These are phyloP conservation scores for Cervus canadensis DNA, from an alignment of 2,113 vertebrate genomes.

Conservation along the genomic window DNA sequence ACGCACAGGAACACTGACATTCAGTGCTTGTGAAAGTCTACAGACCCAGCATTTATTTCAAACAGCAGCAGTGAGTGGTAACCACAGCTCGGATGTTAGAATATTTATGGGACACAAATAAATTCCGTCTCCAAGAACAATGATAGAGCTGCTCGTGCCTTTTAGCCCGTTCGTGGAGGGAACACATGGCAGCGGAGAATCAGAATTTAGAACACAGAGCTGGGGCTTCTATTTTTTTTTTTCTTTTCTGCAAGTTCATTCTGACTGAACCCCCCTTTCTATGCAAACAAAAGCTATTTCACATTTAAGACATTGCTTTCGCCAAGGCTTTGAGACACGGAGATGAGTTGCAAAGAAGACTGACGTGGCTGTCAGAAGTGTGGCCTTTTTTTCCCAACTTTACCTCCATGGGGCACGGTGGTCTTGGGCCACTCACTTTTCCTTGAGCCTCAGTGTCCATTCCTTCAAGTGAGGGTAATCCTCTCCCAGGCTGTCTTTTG, in stretches of 20 bases:
- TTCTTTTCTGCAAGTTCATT: not conserved
- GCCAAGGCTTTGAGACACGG: not conserved
- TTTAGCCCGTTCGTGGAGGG: not conserved
- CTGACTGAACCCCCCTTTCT: not conserved
- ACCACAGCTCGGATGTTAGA: not conserved
- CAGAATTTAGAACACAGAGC: not conserved
- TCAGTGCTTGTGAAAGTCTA: not conserved
- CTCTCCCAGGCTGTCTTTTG: not conserved
- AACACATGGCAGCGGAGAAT: not conserved
- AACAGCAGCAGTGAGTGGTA: not conserved
- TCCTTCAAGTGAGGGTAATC: not conserved
- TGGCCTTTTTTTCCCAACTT: not conserved
- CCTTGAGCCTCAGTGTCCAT: not conserved
- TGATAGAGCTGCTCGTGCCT: rapidly evolving
- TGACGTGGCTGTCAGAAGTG: rapidly evolving
- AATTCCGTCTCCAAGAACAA: not conserved
- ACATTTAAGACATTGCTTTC: rapidly evolving
- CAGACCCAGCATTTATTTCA: not conserved
- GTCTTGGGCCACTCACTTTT: not conserved
- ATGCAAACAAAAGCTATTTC: not conserved
- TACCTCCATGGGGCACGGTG: rapidly evolving
- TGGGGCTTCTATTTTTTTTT: not conserved
- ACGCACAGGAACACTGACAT: rapidly evolving
- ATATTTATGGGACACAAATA: not conserved
- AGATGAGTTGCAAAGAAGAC: not conserved